Conservation (phyloP, 2,113 vertebrate genomes). For the Thymallus thymallus region DNA sequence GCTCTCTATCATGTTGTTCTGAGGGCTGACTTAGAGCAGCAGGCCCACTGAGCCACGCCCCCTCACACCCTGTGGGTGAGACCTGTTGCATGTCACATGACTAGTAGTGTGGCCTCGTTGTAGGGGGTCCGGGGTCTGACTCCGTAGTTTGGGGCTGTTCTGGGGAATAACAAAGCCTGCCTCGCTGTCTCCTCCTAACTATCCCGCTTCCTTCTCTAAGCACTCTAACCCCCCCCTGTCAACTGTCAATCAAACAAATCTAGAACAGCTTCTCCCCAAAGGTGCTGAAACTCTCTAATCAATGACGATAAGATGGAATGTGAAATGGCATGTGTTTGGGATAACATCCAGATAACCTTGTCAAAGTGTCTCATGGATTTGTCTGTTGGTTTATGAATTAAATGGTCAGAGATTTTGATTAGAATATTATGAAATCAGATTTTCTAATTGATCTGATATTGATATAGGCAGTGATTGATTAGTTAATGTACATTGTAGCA, state of each 20-base stretch:
- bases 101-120: background rate
- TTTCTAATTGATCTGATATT: background rate
- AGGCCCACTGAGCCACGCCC: slow-evolving; percentile 78
- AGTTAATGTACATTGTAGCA: too few species aligned
- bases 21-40: slow-evolving; percentile 87
- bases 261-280: background rate
- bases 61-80: slow-evolving; percentile 79
- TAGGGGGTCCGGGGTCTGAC: slow-evolving; percentile 28
- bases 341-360: too few species aligned
- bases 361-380: too few species aligned
- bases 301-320: background rate
- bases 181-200: background rate
- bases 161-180: slow-evolving; percentile 64
- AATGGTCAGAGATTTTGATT: background rate
- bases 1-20: slow-evolving; percentile 83
- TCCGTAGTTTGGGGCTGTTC: background rate
- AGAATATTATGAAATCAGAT: background rate
- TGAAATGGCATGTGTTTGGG: too few species aligned
- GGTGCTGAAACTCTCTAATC: background rate
- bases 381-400: background rate
- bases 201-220: background rate
- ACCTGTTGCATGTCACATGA: slow-evolving; percentile 54
- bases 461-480: too few species aligned
- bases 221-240: background rate
- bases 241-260: background rate